Conservation (phyloP, 2,113 vertebrate genomes). For the Aldabrachelys gigantea region DNA sequence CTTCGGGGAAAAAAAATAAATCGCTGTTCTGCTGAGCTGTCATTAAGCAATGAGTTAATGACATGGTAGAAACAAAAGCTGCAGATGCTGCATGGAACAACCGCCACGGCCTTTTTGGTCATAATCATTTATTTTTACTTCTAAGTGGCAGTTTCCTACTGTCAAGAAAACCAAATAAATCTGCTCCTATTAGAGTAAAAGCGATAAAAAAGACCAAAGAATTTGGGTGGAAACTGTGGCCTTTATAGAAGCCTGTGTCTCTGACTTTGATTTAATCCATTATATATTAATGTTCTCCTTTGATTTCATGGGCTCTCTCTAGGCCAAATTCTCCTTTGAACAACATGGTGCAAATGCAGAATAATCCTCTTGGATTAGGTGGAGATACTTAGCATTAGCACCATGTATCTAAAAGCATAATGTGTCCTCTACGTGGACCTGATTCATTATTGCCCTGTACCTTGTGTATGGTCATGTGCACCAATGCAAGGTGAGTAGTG, state of each 20-base stretch:
- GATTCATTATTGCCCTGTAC: background rate
- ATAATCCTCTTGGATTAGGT: background rate
- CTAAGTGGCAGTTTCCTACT: background rate
- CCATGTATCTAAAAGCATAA: background rate
- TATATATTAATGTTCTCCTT: background rate
- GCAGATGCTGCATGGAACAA: background rate
- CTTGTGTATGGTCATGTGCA: background rate
- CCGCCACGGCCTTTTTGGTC: background rate
- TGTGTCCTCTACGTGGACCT: background rate
- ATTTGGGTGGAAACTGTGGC: background rate
- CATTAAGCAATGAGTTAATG: slow-evolving; percentile 27
- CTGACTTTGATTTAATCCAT: background rate
- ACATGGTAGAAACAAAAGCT: slow-evolving; percentile 21
- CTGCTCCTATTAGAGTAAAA: background rate
- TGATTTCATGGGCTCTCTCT: slow-evolving; percentile 4
- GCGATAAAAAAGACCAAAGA: background rate
- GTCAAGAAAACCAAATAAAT: background rate
- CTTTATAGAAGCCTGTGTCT: background rate
- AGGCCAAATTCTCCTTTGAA: background rate
- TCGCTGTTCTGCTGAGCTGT: background rate
- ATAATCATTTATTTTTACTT: background rate
- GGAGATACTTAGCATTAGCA: background rate
- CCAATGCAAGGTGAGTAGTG: background rate
- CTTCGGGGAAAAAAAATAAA: background rate
- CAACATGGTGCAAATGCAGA: background rate